phyloP scores from a whole-genome alignment of 2,888 invertebrate genomes.

The Prosopocoilus inquinatus region DNA sequence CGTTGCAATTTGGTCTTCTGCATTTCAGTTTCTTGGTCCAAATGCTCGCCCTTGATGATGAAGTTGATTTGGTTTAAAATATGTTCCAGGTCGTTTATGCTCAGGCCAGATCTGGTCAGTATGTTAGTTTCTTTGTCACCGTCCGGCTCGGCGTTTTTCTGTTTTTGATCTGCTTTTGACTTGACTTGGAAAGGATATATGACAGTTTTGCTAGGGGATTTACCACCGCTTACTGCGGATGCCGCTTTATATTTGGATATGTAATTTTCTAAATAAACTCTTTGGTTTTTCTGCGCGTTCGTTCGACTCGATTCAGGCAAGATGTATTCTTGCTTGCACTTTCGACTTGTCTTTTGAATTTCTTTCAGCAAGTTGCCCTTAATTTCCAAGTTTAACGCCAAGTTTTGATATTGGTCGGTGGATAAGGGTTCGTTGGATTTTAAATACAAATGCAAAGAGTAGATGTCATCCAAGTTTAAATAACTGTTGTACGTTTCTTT shows the following conservation, averaged over 20 bases:
- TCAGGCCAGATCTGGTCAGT: slow-evolving; percentile 1
- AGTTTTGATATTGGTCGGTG: slow-evolving; percentile 13
- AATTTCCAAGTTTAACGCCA: slow-evolving; percentile 12
- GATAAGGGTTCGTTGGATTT: slow-evolving; percentile 7
- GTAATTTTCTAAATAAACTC: neutral
- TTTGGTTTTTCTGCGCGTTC: neutral
- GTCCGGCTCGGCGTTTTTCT: neutral
- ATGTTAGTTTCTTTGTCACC: slow-evolving; percentile 10
- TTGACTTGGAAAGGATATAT: neutral
- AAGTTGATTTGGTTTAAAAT: slow-evolving; percentile 16
- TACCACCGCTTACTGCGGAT: too few species aligned
- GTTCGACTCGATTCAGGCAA: neutral
- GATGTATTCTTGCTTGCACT: neutral
- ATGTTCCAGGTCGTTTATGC: slow-evolving; percentile 12
- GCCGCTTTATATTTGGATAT: neutral
- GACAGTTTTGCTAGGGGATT: too few species aligned
- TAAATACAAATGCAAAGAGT: slow-evolving; percentile 10
- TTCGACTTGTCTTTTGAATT: neutral
- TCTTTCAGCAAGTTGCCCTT: neutral
- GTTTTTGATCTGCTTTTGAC: neutral
- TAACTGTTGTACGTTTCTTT: slow-evolving; percentile 20
- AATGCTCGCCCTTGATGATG: slow-evolving; percentile 12
- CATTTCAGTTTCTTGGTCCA: slow-evolving; percentile 5
- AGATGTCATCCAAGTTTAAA: slow-evolving; percentile 12
- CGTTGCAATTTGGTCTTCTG: slow-evolving; percentile 10